Evolutionary conservation across 1,140 invertebrate genomes (phyloP), one percentile per base, ranked within the genome.

Genomic region (Drosophila takahashii): DNA sequence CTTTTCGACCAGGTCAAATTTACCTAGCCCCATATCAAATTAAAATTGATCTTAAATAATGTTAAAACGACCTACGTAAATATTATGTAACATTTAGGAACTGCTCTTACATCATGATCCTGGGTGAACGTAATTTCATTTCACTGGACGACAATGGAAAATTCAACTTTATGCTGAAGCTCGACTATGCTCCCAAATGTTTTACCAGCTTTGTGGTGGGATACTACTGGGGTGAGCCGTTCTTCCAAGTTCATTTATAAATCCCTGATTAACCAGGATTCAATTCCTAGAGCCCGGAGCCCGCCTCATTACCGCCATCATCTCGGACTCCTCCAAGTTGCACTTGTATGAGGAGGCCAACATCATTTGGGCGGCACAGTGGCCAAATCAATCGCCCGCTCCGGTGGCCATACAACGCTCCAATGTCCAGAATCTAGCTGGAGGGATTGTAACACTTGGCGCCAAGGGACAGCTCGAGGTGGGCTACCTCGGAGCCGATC

Each of bases 281-380:
- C 0, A 0, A 36, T 36, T 71, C 27, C 51, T 3, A 94, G 93
- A 94, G 79, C 93, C 93, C 15, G 92, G 94, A 37, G 93, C 93
- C 6, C 94, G 93, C 36, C 76, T 94, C 22, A 94, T 95, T 83
- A 93, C 93, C 36, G 84, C 94, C 51, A 93, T 95, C 22, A 92
- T 94, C 4, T 94, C 93, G 42, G 94, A 95, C 81, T 93, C 94
- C n/a, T 92, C 93, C 48, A 94, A 94, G 57, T 77, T 95, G 51
- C 93, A 96, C 70, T 93, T 97, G 50, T 97, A 96, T 87, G 94
- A 96, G 77, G 94, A 95, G 66, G 94, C 94, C 16, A 94, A 94
- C 27, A 92, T 97, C 18, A 95, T 94, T 80, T 97, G 96, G 96
- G 95, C 96, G 6, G 95, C 96, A 0, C 95, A 96, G 90, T 92